Conservation (phyloP, 2,113 vertebrate species). For the Trogon surrucura region DNA sequence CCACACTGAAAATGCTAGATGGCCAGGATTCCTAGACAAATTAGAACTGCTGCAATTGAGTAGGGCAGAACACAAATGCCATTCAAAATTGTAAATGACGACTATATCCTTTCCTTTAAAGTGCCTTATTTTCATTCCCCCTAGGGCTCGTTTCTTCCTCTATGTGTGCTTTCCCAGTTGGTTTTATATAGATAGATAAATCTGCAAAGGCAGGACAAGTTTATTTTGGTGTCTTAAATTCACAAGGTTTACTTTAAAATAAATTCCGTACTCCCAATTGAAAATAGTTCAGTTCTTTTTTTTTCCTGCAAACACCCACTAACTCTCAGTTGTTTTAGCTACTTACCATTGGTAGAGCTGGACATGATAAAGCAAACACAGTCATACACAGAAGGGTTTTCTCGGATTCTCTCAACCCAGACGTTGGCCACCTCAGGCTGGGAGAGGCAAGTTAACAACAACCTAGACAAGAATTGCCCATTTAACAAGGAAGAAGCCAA, state of each 20-base stretch:
- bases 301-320: neutral
- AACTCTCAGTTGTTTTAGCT: neutral
- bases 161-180: neutral
- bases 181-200: neutral
- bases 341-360: slow-evolving; percentile 93
- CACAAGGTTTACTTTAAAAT: neutral
- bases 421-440: slow-evolving; percentile 85
- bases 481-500: neutral
- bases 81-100: neutral
- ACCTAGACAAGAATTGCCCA: slow-evolving; percentile 74
- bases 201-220: neutral
- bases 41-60: neutral
- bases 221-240: neutral
- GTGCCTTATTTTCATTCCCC: neutral
- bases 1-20: neutral
- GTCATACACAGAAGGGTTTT: slow-evolving; percentile 78
- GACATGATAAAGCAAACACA: slow-evolving; percentile 95
- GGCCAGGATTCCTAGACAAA: neutral
- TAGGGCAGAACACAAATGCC: neutral
- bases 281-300: neutral
- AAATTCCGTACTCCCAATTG: neutral
- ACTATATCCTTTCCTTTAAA: neutral
- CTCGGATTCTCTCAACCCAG: slow-evolving; percentile 89
- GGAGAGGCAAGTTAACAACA: slow-evolving; percentile 92
- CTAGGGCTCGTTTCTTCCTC: neutral